Conservation (phyloP, 1,140 invertebrate species). For the Saccostrea echinata region DNA sequence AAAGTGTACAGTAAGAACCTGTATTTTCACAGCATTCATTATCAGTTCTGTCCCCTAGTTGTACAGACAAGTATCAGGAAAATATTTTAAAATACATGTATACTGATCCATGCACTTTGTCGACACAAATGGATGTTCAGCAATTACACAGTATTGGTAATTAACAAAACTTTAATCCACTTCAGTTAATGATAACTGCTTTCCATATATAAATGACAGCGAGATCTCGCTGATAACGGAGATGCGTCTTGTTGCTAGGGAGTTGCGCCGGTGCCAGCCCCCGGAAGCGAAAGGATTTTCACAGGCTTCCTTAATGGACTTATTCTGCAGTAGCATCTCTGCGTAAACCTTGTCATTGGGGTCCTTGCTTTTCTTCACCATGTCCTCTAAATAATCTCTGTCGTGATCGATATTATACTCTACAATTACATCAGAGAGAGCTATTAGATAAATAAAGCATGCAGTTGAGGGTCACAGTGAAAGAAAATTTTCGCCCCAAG, state of each 20-base stretch:
- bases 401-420: constrained; percentile 22
- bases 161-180: neutral
- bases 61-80: no score
- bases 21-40: no score
- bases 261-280: neutral
- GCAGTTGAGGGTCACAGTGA: no score
- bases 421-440: neutral
- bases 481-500: no score
- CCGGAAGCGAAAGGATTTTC: constrained; percentile 10
- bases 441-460: no score
- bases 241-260: neutral
- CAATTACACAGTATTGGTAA: no score
- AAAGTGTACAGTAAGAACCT: no score
- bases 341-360: constrained; percentile 21
- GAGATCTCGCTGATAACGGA: constrained; percentile 24
- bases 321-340: neutral
- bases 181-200: neutral
- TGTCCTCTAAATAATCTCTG: constrained; percentile 4
- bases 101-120: no score
- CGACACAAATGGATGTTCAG: no score
- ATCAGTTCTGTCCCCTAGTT: no score
- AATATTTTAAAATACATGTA: no score
- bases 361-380: constrained; percentile 27
- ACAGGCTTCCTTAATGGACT: neutral
- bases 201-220: constrained; percentile 28